These are phyloP conservation scores for Pseudorhombus dupliciocellatus DNA, from an alignment of 2,113 vertebrate species.

Conservation along the genomic window DNA sequence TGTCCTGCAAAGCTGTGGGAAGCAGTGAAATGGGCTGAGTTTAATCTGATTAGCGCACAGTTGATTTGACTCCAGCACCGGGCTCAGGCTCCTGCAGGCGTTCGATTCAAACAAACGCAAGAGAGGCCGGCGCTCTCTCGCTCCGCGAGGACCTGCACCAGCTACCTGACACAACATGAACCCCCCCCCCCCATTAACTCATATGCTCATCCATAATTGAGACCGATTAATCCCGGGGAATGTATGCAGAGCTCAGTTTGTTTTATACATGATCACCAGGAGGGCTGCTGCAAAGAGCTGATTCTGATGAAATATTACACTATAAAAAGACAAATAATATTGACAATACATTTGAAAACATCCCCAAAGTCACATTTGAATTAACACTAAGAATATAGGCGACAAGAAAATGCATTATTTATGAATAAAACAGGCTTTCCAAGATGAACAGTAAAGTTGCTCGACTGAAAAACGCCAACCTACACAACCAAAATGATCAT, in stretches of 20 bases:
- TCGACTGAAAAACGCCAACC: too few relatives aligned
- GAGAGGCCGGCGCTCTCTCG: slow-evolving; percentile 2
- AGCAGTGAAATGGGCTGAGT: slow-evolving; percentile 71
- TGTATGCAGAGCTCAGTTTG: slow-evolving; percentile 17
- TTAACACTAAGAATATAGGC: neutral
- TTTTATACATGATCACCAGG: slow-evolving; percentile 42
- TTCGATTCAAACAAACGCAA: slow-evolving; percentile 34
- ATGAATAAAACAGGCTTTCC: too few relatives aligned
- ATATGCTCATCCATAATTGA: slow-evolving; percentile 61
- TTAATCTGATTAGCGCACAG: slow-evolving; percentile 70
- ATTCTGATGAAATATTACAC: too few relatives aligned
- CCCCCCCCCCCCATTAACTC: slow-evolving; percentile 38
- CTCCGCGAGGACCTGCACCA: neutral
- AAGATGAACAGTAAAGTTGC: too few relatives aligned
- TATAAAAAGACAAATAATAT: too few relatives aligned
- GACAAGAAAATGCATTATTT: neutral
- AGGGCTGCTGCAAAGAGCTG: neutral
- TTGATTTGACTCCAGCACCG: slow-evolving; percentile 68
- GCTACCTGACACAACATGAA: slow-evolving; percentile 22
- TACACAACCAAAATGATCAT: too few relatives aligned
- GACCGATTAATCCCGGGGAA: slow-evolving; percentile 65
- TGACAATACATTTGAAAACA: too few relatives aligned
- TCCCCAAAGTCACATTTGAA: too few relatives aligned
- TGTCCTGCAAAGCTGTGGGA: slow-evolving; percentile 56
- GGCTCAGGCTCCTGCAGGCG: slow-evolving; percentile 30